phyloP scores from a whole-genome alignment of 2,888 invertebrate genomes.

The Lasioglossum oenotherae region DNA sequence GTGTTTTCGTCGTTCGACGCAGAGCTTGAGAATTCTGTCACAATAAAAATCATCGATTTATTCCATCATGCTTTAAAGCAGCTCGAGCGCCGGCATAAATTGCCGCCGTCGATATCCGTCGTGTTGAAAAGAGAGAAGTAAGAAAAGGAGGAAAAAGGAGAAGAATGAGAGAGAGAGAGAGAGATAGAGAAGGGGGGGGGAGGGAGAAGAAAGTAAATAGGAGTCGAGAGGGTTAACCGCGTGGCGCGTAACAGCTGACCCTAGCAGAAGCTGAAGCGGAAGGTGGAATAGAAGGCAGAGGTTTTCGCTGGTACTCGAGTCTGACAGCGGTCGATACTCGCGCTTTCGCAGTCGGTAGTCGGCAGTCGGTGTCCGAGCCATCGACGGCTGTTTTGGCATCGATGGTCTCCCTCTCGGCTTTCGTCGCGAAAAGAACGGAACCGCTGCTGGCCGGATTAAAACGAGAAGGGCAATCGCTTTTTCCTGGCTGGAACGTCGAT shows the following conservation, averaged over 20 bases:
- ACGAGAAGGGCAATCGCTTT: slow-evolving; percentile 21
- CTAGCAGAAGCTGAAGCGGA: neutral
- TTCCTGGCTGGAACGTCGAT: slow-evolving; percentile 17
- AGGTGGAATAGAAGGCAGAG: slow-evolving; percentile 57
- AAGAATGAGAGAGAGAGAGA: too few species aligned
- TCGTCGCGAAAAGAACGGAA: slow-evolving; percentile 36
- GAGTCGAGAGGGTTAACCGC: slow-evolving; percentile 73
- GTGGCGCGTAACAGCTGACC: slow-evolving; percentile 69
- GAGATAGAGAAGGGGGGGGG: neutral
- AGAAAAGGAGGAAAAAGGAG: neutral
- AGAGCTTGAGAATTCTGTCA: neutral
- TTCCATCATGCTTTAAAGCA: neutral
- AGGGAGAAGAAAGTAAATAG: slow-evolving; percentile 49
- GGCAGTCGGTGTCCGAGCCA: slow-evolving; percentile 14
- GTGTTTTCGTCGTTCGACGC: too few species aligned
- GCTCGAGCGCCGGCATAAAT: neutral
- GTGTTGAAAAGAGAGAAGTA: neutral
- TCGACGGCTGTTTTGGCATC: slow-evolving; percentile 36
- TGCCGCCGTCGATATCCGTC: neutral
- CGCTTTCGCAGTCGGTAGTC: slow-evolving; percentile 19
- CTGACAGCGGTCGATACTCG: slow-evolving; percentile 59
- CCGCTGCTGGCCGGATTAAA: slow-evolving; percentile 35
- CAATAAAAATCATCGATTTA: neutral
- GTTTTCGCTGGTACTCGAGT: slow-evolving; percentile 41
- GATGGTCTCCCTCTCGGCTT: slow-evolving; percentile 25